Evolutionary conservation across 1,140 invertebrate species (phyloP), one percentile per base, ranked within the genome.

Genomic region (Leptopilina boulardi): DNA sequence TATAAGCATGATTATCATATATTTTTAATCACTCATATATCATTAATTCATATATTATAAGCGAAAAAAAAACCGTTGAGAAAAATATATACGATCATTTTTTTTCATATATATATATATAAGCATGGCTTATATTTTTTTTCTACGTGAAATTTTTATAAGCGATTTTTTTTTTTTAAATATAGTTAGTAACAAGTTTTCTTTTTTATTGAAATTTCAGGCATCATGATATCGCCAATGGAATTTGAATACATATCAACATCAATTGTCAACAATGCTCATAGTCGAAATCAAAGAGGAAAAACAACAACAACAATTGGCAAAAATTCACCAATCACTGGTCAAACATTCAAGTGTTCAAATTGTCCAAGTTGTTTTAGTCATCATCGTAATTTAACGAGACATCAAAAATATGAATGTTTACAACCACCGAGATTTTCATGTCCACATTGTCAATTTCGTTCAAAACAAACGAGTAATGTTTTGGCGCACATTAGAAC

Each of bases 391-490:
- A 91, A 91, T 77, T 81, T 93, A 77, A 92, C 91, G 81, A 88
- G 93, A 76, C 94, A 95, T 80, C 93, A 92, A 78, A 94, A 93
- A 80, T 94, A 93, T 85, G 94, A 95, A 85, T 95, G 95, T 86
- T 93, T 93, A 13, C 93, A 94, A 79, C 91, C 92, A 76, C 94
- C 94, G 2, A 92, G 92, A 78, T 95, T 94, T 89, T 91, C 92
- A 82, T 94, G 94, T 82, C 92, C 93, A 21, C 88, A 91, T 59
- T 94, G 93, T 83, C 78, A 86, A 13, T 87, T 87, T 34, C 85
- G 85, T 2, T 87, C 87, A 72, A 87, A 87, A 71, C 88, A 88
- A 19, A 85, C 78, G 0, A 81, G 75, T 0, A 66, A 66, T 30
- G 59, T 66, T 66, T 30, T 66, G 23, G 59, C 59, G n/a, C 59